A percentile compares a stretch with the other conserved stretches of the same genome.
Evolutionary conservation across 2,888 invertebrate genomes (phyloP).

Genomic region (Drosophila kuntzei): DNA sequence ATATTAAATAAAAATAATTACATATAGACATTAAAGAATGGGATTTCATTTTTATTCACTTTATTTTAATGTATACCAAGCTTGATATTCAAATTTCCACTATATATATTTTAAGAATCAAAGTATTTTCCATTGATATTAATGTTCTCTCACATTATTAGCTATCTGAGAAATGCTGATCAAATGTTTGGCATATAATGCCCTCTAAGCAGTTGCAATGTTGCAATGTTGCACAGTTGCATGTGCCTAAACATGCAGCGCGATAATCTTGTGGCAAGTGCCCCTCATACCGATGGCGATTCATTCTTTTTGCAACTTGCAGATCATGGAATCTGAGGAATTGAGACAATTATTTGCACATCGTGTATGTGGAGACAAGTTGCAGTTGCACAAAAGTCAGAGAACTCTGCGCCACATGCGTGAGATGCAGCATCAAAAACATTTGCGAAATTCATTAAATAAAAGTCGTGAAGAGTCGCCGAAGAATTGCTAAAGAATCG

Average conservation of each 20-base stretch:
- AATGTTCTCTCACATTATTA: conserved; percentile 61
- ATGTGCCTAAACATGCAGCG: conserved; percentile 42
- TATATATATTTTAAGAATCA: neutral
- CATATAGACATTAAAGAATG: too few species aligned
- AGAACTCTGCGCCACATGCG: conserved; percentile 56
- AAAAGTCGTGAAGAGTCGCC: conserved; percentile 75
- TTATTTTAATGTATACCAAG: too few species aligned
- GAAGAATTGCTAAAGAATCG: conserved; percentile 5
- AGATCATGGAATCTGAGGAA: conserved; percentile 67
- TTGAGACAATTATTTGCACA: conserved; percentile 82
- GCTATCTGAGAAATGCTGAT: conserved; percentile 52
- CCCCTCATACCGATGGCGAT: conserved; percentile 12
- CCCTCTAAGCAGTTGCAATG: conserved; percentile 9
- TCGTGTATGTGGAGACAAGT: conserved; percentile 72
- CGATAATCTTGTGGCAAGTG: conserved; percentile 60
- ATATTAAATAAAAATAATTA: too few species aligned
- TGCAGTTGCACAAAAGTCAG: conserved; percentile 36
- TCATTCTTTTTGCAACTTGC: conserved; percentile 50
- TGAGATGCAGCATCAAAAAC: conserved; percentile 74
- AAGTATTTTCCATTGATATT: conserved; percentile 15
- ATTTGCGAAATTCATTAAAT: conserved; percentile 81
- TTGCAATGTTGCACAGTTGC: conserved; percentile 7
- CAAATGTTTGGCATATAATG: conserved; percentile 53
- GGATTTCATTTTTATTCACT: too few species aligned
- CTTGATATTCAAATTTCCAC: neutral